These are phyloP conservation scores for Aphelenchoides avenae DNA, from an alignment of 1,140 invertebrate genomes.

Conservation along the genomic window DNA sequence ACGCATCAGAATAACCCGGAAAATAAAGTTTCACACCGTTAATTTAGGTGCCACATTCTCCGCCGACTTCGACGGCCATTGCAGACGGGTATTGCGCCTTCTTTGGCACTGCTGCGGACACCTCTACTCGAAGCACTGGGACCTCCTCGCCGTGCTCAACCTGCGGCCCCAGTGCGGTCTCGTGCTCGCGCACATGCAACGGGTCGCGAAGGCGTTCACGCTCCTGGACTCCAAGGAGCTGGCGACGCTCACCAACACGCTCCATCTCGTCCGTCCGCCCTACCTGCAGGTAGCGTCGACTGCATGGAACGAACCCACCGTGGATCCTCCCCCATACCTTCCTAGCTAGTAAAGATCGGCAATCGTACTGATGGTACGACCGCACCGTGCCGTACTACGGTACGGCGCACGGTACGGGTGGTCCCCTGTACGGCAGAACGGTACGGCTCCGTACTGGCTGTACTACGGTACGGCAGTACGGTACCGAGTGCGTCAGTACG, in stretches of 20 bases:
- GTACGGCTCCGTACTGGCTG: too few relatives aligned
- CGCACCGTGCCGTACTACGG: too few relatives aligned
- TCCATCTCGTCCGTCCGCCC: conserved; percentile 43
- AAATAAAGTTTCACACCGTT: conserved; percentile 17
- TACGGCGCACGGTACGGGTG: background rate
- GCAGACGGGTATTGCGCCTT: conserved; percentile 32
- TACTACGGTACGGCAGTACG: conserved; percentile 2
- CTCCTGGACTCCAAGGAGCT: conserved; percentile 52
- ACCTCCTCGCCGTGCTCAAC: conserved; percentile 42
- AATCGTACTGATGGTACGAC: too few relatives aligned
- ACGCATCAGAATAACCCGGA: background rate
- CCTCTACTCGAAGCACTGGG: conserved; percentile 56
- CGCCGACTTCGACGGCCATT: conserved; percentile 45
- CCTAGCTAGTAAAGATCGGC: too few relatives aligned
- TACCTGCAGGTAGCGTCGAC: background rate
- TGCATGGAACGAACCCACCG: background rate
- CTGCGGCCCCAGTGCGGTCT: conserved; percentile 50
- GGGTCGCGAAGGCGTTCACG: conserved; percentile 31
- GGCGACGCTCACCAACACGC: conserved; percentile 29
- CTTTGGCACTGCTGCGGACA: conserved; percentile 57
- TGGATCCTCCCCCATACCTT: conserved; percentile 7
- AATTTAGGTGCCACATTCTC: conserved; percentile 46
- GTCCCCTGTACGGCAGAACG: background rate
- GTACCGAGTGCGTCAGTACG: conserved; percentile 1
- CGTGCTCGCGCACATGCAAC: conserved; percentile 49